These are phyloP conservation scores for Iselma pallidipennis DNA, from an alignment of 2,888 invertebrate species.

Conservation along the genomic window DNA sequence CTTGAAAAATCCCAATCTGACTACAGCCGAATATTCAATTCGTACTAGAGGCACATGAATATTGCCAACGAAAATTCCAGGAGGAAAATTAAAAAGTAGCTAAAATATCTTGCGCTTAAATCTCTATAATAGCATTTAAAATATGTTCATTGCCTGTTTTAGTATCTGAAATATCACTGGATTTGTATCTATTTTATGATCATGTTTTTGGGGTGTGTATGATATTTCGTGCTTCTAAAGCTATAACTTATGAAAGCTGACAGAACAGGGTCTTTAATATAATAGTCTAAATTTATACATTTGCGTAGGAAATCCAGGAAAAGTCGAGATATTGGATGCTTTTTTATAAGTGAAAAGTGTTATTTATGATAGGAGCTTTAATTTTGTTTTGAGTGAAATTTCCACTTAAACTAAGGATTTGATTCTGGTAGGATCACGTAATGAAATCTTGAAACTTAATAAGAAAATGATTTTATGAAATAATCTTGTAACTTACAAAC, in stretches of 20 bases:
- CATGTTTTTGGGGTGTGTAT: too few species aligned
- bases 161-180: too few species aligned
- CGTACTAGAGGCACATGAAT: not conserved
- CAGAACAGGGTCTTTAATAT: too few species aligned
- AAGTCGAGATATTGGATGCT: not conserved
- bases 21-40: not conserved
- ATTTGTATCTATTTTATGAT: too few species aligned
- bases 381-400: not conserved
- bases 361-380: not conserved
- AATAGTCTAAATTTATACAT: too few species aligned
- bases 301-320: too few species aligned
- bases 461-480: not conserved
- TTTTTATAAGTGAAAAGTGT: not conserved
- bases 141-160: too few species aligned
- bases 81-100: too few species aligned
- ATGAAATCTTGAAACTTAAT: not conserved
- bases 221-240: too few species aligned
- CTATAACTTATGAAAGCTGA: too few species aligned
- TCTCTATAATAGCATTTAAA: too few species aligned
- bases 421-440: not conserved
- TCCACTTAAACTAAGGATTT: not conserved
- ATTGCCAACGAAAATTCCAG: not conserved
- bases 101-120: too few species aligned
- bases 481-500: not conserved
- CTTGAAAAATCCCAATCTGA: not conserved